Conservation (phyloP, 2,797 vertebrate species). For the Loriculus beryllinus region DNA sequence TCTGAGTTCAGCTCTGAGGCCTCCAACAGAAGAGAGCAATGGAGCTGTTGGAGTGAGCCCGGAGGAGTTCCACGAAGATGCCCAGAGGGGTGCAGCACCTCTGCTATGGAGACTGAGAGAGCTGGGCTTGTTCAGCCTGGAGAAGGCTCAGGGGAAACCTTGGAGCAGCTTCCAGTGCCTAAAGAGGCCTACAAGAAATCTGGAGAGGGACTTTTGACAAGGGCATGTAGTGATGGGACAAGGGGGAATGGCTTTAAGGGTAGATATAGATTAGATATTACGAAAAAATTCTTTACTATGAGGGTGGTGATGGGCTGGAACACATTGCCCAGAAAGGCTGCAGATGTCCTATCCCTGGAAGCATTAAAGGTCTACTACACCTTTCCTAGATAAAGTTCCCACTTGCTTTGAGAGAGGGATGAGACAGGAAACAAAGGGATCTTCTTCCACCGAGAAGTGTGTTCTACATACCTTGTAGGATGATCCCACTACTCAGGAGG, state of each 20-base stretch:
- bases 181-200: not conserved
- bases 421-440: not conserved
- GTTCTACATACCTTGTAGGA: not conserved
- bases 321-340: not conserved
- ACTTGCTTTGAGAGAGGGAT: not conserved
- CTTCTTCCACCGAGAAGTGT: not conserved
- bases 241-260: too few relatives aligned
- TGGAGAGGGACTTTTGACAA: not conserved
- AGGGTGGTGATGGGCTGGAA: not conserved
- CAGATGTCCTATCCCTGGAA: not conserved
- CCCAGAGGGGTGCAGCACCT: not conserved
- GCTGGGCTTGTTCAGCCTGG: not conserved
- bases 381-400: not conserved
- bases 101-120: not conserved
- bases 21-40: not conserved
- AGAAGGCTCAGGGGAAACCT: not conserved
- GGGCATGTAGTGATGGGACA: not conserved
- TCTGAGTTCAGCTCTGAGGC: not conserved
- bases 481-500: not conserved
- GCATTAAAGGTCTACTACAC: not conserved
- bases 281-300: not conserved
- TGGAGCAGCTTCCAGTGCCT: not conserved
- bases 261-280: too few relatives aligned
- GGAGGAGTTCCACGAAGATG: not conserved
- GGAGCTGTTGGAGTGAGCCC: not conserved